Percentiles rank a stretch among this genome's conserved stretches.
Conservation (phyloP, 2,888 invertebrate species). For the Drosophila maculinotata region DNA sequence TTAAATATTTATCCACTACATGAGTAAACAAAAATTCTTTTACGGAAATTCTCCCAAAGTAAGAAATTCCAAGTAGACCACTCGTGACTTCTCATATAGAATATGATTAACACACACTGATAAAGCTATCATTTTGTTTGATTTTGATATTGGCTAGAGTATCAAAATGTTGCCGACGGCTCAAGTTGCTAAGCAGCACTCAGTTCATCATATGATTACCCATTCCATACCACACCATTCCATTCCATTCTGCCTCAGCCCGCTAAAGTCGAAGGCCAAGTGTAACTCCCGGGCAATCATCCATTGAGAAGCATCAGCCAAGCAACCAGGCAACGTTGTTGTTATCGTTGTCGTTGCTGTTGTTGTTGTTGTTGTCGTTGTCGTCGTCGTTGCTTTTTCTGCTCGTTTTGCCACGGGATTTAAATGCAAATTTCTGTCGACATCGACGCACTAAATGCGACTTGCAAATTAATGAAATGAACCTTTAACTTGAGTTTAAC, state of each 20-base stretch:
- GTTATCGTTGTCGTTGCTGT: slow-evolving; percentile 2
- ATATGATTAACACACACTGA: slow-evolving; percentile 4
- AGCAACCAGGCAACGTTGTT: slow-evolving; percentile 19
- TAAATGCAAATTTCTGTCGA: slow-evolving; percentile 79
- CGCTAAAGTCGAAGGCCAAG: slow-evolving; percentile 11
- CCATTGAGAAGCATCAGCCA: slow-evolving; percentile 25
- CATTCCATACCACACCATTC: neutral
- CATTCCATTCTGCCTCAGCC: neutral
- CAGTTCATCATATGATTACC: slow-evolving; percentile 61
- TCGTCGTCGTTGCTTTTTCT: slow-evolving; percentile 62
- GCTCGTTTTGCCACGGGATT: slow-evolving; percentile 77
- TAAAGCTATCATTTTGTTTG: neutral
- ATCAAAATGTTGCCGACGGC: slow-evolving; percentile 26
- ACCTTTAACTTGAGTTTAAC: slow-evolving; percentile 81
- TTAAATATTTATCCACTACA: neutral
- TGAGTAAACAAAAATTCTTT: neutral
- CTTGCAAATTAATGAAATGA: slow-evolving; percentile 81
- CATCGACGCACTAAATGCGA: slow-evolving; percentile 80
- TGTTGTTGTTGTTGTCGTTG: slow-evolving; percentile 4
- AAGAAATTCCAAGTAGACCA: neutral
- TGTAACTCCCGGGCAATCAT: slow-evolving; percentile 39
- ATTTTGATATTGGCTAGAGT: slow-evolving; percentile 3
- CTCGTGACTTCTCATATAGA: neutral
- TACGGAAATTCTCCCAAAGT: neutral
- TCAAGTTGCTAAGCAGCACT: slow-evolving; percentile 59